Percentiles rank a stretch among this genome's conserved stretches.
phyloP scores from a whole-genome alignment of 2,113 vertebrate genomes.

The Thomomys bottae region DNA sequence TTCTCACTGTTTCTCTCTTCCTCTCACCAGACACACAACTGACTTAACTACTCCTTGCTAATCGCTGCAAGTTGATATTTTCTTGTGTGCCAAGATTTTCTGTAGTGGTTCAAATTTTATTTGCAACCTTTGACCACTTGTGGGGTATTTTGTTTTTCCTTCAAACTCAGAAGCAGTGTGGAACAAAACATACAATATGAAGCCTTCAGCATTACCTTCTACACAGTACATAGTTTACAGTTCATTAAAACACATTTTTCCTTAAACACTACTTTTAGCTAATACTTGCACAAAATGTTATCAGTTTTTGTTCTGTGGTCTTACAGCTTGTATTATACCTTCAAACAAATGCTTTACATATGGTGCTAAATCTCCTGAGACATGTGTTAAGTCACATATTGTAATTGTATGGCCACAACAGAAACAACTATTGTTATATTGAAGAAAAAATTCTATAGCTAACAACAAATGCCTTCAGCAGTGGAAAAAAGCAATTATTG shows the following conservation, averaged over 20 bases:
- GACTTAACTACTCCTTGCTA: not conserved
- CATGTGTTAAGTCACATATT: not conserved
- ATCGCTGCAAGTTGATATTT: not conserved
- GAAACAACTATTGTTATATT: not conserved
- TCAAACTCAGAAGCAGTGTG: not conserved
- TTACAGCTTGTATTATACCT: not conserved
- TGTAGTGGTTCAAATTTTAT: not conserved
- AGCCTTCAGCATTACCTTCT: not conserved
- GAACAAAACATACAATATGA: not conserved
- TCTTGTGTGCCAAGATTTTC: conserved; percentile 26
- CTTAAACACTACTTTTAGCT: conserved; percentile 7
- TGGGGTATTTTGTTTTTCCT: not conserved
- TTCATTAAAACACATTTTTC: not conserved
- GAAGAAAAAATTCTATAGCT: conserved; percentile 19
- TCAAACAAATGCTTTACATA: conserved; percentile 18
- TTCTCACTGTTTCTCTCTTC: not conserved
- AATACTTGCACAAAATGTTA: not conserved
- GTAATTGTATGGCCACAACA: not conserved
- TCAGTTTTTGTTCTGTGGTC: not conserved
- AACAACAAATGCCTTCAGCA: not conserved
- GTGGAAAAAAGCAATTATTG: not conserved
- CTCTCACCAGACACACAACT: not conserved
- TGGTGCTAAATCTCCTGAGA: conserved; percentile 29
- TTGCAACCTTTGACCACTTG: not conserved
- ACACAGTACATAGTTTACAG: not conserved